Base-by-base conservation (phyloP, 2,888 invertebrate species). In the Drosophila niveifrons region DNA sequence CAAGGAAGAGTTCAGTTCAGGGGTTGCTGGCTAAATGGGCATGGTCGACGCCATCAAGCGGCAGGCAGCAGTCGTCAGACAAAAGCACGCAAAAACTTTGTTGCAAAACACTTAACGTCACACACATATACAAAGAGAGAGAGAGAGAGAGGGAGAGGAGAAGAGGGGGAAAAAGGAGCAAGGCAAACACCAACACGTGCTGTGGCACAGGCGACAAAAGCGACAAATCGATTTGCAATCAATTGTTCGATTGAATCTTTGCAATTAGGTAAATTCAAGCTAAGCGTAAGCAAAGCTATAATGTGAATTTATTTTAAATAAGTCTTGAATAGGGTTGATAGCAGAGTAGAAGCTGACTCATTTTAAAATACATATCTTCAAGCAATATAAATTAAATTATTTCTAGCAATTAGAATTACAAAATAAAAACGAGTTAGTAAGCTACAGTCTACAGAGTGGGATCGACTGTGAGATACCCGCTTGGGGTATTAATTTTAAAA, bases 11-110 rank as follows among this genome's bases (percentile, higher is more conserved):
- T n/a, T n/a, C 13, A 31, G 50, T n/a, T n/a, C 13, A 39, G n/a
- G 39, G 39, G 39, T 8, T 31, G 31, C 10, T 8, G 15, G n/a
- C 13, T 2, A 29, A 17, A 18, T 29, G 53, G 31, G 48, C 23
- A 44, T 50, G 53, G 68, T 51, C 57, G 62, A 13, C 52, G 65
- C 62, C 66, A 71, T 34, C 71, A 57, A 29, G 43, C 17, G 44
- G 55, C 44, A 55, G 53, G 47, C 68, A 51, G 59, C 65, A 64
- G 59, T 77, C 72, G 66, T 75, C 82, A 77, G 80, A 81, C 82
- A 84, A 83, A 80, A 79, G 80, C 84, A 84, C 70, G 80, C 78
- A 83, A 80, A 74, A 83, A 84, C 82, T 83, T 83, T 84, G 84
- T 84, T 83, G 84, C 82, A 82, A 82, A 84, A 84, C 84, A 84